These are phyloP conservation scores for Caloenas nicobarica DNA, from an alignment of 2,113 vertebrate genomes.

Conservation along the genomic window DNA sequence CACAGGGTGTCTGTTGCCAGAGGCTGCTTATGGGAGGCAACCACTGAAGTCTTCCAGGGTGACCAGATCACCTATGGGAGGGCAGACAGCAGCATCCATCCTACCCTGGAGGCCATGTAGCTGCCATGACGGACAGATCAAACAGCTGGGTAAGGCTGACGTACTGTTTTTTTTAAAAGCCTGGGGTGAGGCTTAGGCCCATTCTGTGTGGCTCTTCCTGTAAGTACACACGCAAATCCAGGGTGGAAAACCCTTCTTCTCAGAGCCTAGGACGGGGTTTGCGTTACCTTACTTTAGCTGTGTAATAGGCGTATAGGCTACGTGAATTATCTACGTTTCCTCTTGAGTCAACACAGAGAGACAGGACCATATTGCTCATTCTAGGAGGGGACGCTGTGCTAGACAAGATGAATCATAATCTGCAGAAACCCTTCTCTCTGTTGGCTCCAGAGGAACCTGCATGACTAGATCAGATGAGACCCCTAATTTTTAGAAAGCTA, in stretches of 20 bases:
- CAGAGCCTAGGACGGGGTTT: neutral
- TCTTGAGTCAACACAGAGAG: neutral
- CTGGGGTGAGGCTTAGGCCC: neutral
- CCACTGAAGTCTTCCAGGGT: neutral
- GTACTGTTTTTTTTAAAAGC: neutral
- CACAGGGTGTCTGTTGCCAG: neutral
- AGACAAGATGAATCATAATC: neutral
- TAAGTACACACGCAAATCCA: neutral
- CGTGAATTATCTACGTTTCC: neutral
- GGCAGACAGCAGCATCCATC: neutral
- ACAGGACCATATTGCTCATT: rapidly evolving
- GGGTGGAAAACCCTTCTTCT: neutral
- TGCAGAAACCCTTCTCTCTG: neutral
- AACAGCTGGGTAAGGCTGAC: neutral
- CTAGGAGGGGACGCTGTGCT: neutral
- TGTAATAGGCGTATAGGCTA: neutral
- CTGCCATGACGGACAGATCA: neutral
- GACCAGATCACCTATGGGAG: neutral
- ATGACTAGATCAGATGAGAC: neutral
- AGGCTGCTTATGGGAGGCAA: neutral
- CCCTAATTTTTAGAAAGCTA: neutral
- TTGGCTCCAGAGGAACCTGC: neutral
- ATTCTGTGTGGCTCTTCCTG: neutral
- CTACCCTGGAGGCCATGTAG: neutral
- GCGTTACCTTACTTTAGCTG: neutral